These are phyloP conservation scores for Sebastes itinus DNA, from an alignment of 2,797 vertebrate genomes.

Conservation along the genomic window DNA sequence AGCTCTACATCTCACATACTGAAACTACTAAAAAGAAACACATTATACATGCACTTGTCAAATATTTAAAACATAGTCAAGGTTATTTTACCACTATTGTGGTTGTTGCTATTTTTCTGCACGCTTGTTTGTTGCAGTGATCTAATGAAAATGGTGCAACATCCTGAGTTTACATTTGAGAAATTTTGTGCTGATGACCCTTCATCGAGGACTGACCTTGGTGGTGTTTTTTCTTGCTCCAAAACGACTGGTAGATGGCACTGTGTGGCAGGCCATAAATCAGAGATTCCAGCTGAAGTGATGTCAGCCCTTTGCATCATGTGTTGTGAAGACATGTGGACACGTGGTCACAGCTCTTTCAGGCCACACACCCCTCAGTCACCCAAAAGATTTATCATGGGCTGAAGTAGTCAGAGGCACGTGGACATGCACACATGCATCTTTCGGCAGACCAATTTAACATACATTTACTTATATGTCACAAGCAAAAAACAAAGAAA, in stretches of 20 bases:
- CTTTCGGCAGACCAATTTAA: not conserved
- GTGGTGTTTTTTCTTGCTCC: constrained; percentile 38
- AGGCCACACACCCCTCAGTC: constrained; percentile 35
- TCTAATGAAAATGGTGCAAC: not conserved
- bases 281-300: constrained; percentile 69
- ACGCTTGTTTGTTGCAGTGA: not conserved
- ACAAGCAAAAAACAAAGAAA: not conserved
- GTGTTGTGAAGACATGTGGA: constrained; percentile 66
- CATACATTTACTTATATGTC: not conserved
- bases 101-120: not conserved
- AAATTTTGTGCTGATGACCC: not conserved
- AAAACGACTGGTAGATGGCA: constrained; percentile 45
- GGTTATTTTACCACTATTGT: not conserved
- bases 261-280: constrained; percentile 63
- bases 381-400: constrained; percentile 43
- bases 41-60: not conserved
- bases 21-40: not conserved
- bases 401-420: not conserved
- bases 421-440: constrained; percentile 15
- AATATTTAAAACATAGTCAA: not conserved
- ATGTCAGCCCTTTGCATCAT: constrained; percentile 79
- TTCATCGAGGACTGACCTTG: constrained; percentile 65
- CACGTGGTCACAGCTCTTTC: constrained; percentile 52
- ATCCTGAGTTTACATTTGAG: not conserved
- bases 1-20: not conserved